Evolutionary conservation across 2,113 vertebrate genomes (phyloP), one percentile per base, ranked within the genome.

Genomic region (Helogale parvula): DNA sequence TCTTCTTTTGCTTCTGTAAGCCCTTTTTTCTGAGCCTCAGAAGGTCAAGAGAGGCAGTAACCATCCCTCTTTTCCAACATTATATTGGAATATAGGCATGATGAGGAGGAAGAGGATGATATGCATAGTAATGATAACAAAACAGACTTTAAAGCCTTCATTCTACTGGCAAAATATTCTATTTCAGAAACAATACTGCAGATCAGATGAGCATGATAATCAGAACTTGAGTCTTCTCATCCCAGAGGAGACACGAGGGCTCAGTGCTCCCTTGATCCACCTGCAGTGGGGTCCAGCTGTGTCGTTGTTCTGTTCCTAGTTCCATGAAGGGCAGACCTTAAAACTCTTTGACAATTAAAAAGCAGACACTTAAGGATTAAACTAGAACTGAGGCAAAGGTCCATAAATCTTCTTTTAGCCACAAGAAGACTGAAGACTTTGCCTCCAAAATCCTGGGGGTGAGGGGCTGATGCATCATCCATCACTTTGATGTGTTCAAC

Each of bases 331-430:
- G 15, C 41, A 92, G 45, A 83, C 21, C 41, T 72, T 60, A 65
- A 25, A 90, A 57, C 23, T 60, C 90, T 85, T 72, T 19, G 17
- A 80, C 2, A 65, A 98, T 95, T 94, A 79, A 95, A 96, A 94
- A 88, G 57, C 50, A 85, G 31, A 72, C 57, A 54, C 79, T 89
- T 87, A 84, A 83, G 63, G 54, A 91, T 96, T 90, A 96, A 97
- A 72, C 31, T 85, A 72, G 92, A 94, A 93, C 77, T 76, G 85
- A 96, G 52, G 65, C 69, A 88, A 95, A 88, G 8, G 3, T 94
- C 96, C 89, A 93, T 93, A 98, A 94, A 97, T 96, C 76, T 96
- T 89, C 68, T 96, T 87, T 92, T 93, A 96, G 74, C 82, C 29
- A 68, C 63, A 83, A 92, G 50, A 88, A 96, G 63, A 89, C 63